phyloP scores from a whole-genome alignment of 2,113 vertebrate genomes.

The Macquaria ambigua region DNA sequence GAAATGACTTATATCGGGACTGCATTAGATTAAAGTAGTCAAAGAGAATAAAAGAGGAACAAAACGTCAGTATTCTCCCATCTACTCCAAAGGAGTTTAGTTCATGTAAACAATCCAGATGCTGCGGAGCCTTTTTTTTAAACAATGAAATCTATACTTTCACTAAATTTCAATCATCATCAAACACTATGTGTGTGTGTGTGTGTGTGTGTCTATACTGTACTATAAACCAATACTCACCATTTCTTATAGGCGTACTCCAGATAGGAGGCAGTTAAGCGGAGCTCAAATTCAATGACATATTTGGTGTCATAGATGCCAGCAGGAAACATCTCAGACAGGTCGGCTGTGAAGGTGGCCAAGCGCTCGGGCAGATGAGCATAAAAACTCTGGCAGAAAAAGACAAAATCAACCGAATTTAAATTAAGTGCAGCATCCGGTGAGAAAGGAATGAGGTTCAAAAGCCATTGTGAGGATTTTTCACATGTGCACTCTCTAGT shows the following conservation, averaged over 20 bases:
- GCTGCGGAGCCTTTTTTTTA: no score
- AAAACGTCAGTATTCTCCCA: neutral
- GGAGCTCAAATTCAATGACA: constrained; percentile 91
- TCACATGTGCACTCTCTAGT: no score
- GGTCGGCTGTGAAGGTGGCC: constrained; percentile 92
- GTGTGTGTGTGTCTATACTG: no score
- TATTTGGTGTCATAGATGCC: constrained; percentile 98
- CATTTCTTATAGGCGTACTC: constrained; percentile 98
- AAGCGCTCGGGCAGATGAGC: constrained; percentile 93
- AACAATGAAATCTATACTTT: neutral
- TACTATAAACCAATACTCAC: constrained; percentile 75
- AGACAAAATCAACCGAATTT: neutral
- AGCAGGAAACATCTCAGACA: constrained; percentile 95
- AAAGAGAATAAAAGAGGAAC: no score
- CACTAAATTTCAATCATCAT: neutral
- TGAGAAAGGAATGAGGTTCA: neutral
- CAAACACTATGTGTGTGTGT: neutral
- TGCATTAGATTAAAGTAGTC: no score
- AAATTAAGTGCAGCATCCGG: neutral
- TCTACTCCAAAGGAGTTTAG: no score
- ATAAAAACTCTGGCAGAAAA: constrained; percentile 89
- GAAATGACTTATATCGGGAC: no score
- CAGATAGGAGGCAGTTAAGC: constrained; percentile 93
- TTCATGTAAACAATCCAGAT: neutral
- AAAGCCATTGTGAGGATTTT: neutral